Percentiles rank a stretch among this genome's conserved stretches.
Evolutionary conservation across 2,113 vertebrate species (phyloP).

Genomic region (Chaetura pelagica): DNA sequence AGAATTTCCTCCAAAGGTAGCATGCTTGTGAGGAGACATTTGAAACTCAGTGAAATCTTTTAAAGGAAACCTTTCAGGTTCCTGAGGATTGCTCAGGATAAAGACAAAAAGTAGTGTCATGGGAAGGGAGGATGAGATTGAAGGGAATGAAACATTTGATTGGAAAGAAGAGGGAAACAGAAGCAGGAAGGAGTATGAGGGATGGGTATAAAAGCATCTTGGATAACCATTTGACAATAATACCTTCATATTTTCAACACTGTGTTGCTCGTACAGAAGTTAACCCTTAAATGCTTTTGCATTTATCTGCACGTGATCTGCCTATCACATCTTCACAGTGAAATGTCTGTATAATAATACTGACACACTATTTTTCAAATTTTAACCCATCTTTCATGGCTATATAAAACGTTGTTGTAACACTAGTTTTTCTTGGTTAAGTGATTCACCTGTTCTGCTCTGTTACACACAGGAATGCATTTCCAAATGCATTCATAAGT

Average conservation of each 20-base stretch:
- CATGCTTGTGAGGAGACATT: not conserved
- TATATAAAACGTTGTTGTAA: not conserved
- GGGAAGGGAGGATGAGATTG: conserved; percentile 4
- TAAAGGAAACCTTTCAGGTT: conserved; percentile 4
- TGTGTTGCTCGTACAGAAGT: not conserved
- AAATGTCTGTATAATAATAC: not conserved
- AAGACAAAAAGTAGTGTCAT: conserved; percentile 5
- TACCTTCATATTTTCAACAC: not conserved
- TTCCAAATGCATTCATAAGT: not conserved
- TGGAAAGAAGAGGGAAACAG: conserved; percentile 16
- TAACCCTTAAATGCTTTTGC: not conserved
- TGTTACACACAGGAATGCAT: not conserved
- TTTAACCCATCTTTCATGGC: not conserved
- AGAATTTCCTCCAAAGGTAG: conserved; percentile 47
- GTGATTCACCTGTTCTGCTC: not conserved
- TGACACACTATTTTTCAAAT: not conserved
- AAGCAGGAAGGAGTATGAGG: not conserved
- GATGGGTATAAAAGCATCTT: not conserved
- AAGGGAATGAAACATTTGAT: not conserved
- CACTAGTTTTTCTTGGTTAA: not conserved
- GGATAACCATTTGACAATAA: not conserved
- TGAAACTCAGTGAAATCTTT: conserved; percentile 20
- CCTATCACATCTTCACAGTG: not conserved
- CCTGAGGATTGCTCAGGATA: not conserved
- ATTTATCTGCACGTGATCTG: not conserved